These are phyloP conservation scores for Chrysodeixis includens DNA, from an alignment of 2,888 invertebrate species.

Conservation along the genomic window DNA sequence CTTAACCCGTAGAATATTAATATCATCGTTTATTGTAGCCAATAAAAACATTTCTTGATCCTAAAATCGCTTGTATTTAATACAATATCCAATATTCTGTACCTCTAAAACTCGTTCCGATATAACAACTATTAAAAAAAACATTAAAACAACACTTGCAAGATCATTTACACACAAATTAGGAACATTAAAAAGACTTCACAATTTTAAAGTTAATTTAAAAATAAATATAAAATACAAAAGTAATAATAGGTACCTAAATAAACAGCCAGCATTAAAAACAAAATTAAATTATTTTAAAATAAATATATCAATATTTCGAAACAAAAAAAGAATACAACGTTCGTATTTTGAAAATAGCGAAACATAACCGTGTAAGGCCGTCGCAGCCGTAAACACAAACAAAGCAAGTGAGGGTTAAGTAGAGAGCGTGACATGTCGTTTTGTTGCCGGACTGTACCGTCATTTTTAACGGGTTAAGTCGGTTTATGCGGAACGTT, in stretches of 20 bases:
- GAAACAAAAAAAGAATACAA: slow-evolving; percentile 12
- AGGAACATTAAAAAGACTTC: too few relatives aligned
- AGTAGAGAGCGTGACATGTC: slow-evolving; percentile 61
- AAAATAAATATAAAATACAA: too few relatives aligned
- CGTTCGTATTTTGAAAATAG: slow-evolving; percentile 17
- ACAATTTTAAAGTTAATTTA: too few relatives aligned
- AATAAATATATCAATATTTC: neutral
- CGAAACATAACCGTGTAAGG: slow-evolving; percentile 16
- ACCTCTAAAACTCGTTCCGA: too few relatives aligned
- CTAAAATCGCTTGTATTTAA: neutral
- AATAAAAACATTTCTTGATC: neutral
- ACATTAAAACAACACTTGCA: too few relatives aligned
- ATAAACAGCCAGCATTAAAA: neutral
- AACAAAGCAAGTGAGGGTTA: slow-evolving; percentile 62
- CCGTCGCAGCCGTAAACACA: slow-evolving; percentile 44
- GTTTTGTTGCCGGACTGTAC: slow-evolving; percentile 59
- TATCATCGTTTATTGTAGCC: neutral
- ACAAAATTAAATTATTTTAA: neutral
- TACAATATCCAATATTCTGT: too few relatives aligned
- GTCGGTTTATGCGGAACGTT: slow-evolving; percentile 42
- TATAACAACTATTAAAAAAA: too few relatives aligned
- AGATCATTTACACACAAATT: too few relatives aligned
- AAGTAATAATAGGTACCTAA: too few relatives aligned
- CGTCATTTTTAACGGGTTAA: slow-evolving; percentile 59
- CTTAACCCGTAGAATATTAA: neutral